phyloP scores from a whole-genome alignment of 2,113 vertebrate species.

The Alethe castanea region DNA sequence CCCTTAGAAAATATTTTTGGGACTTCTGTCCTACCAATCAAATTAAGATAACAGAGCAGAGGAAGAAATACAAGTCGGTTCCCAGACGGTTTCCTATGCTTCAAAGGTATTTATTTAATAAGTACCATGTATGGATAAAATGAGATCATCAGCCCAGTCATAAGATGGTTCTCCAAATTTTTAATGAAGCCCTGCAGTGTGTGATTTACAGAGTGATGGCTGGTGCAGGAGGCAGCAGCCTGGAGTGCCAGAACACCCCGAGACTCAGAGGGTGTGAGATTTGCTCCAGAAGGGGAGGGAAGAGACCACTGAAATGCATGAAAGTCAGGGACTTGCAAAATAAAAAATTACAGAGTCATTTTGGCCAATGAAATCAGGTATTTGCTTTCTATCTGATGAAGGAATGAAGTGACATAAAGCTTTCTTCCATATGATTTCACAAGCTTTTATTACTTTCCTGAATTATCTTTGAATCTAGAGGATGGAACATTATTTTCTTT shows the following conservation, averaged over 20 bases:
- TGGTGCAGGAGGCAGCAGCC: neutral
- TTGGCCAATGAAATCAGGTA: neutral
- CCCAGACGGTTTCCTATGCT: constrained; percentile 11
- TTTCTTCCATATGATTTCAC: constrained; percentile 22
- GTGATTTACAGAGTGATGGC: neutral
- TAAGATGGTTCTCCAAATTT: constrained; percentile 23
- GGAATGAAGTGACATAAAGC: constrained; percentile 13
- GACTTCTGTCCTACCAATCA: constrained; percentile 16
- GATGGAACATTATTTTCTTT: constrained; percentile 44
- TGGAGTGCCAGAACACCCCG: neutral
- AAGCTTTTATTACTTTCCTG: constrained; percentile 44
- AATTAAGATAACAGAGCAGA: constrained; percentile 35
- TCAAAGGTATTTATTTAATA: constrained; percentile 55
- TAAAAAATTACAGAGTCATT: neutral
- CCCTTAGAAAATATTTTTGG: neutral
- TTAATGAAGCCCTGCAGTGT: constrained; percentile 33
- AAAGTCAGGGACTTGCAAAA: neutral
- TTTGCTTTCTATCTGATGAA: constrained; percentile 46
- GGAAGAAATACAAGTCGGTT: neutral
- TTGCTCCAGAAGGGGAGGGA: neutral
- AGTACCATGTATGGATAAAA: constrained; percentile 41
- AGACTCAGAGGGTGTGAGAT: neutral
- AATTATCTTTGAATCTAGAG: constrained; percentile 53
- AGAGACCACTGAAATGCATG: neutral
- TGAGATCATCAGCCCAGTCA: constrained; percentile 53